phyloP scores from a whole-genome alignment of 2,888 invertebrate species.

The Thereva unica region DNA sequence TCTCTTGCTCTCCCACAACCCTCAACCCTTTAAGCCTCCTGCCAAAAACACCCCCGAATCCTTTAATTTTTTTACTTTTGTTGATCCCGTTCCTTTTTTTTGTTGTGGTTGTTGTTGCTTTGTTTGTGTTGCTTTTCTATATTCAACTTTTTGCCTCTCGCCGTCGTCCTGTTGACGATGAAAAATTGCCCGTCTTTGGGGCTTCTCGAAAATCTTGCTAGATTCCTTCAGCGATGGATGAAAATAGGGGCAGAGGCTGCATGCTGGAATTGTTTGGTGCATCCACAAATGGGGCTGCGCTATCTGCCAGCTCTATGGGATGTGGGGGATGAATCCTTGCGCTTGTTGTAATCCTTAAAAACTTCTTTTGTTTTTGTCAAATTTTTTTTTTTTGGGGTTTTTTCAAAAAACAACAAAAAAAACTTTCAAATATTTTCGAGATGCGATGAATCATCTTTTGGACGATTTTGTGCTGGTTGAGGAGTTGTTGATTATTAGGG shows the following conservation, averaged over 20 bases:
- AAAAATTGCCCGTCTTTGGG: slow-evolving; percentile 42
- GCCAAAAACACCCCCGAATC: background rate
- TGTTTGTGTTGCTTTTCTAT: background rate
- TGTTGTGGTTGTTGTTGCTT: slow-evolving; percentile 28
- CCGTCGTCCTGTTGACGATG: slow-evolving; percentile 40
- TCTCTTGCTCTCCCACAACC: slow-evolving; percentile 21
- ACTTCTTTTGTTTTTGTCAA: slow-evolving; percentile 10
- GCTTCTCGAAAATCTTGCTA: slow-evolving; percentile 36
- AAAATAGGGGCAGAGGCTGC: slow-evolving; percentile 26
- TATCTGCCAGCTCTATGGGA: slow-evolving; percentile 6
- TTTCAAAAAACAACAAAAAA: too few relatives aligned
- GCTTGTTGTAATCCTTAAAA: slow-evolving; percentile 23
- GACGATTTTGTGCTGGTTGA: slow-evolving; percentile 2
- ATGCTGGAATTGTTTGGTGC: slow-evolving; percentile 33
- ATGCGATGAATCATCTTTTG: slow-evolving; percentile 26
- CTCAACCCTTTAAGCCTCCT: slow-evolving; percentile 34
- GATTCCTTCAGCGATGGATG: slow-evolving; percentile 36
- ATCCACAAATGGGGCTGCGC: slow-evolving; percentile 23
- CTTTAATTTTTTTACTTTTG: slow-evolving; percentile 37
- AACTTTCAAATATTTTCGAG: background rate
- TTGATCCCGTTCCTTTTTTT: slow-evolving; percentile 22
- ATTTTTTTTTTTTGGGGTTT: background rate
- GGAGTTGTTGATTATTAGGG: slow-evolving; percentile 26
- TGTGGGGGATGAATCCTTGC: slow-evolving; percentile 25
- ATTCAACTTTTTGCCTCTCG: slow-evolving; percentile 25